Conservation (phyloP, 2,888 invertebrate genomes). For the Frankliniella fusca region DNA sequence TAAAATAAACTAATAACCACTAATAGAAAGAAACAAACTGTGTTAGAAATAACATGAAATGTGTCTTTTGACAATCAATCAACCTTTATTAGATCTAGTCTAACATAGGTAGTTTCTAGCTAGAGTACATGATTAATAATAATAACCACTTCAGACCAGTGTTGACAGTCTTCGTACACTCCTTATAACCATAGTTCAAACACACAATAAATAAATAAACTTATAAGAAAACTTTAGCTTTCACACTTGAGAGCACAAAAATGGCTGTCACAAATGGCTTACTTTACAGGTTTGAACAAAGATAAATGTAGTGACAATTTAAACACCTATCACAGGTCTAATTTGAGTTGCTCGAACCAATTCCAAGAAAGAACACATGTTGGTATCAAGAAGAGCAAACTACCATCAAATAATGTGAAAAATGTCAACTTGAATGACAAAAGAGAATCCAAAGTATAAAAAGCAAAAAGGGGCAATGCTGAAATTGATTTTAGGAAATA, state of each 20-base stretch:
- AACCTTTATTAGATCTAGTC: neutral
- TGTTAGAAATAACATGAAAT: neutral
- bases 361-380: neutral
- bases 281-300: neutral
- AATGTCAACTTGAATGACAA: neutral
- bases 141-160: neutral
- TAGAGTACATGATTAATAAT: neutral
- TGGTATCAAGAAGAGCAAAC: neutral
- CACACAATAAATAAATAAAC: constrained; percentile 15
- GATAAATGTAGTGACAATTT: neutral
- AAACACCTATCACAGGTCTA: constrained; percentile 11
- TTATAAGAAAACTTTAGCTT: neutral
- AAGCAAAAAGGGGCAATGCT: too few relatives aligned
- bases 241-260: neutral
- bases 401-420: neutral
- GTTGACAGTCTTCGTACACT: neutral
- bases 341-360: neutral
- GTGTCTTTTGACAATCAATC: neutral
- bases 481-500: too few relatives aligned
- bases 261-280: neutral
- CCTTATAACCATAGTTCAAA: neutral
- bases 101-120: neutral
- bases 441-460: neutral
- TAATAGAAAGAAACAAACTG: neutral
- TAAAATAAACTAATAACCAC: neutral